Evolutionary conservation across 2,888 invertebrate species (phyloP), one percentile per base, ranked within the genome.

Genomic region (Pollenia angustigena): DNA sequence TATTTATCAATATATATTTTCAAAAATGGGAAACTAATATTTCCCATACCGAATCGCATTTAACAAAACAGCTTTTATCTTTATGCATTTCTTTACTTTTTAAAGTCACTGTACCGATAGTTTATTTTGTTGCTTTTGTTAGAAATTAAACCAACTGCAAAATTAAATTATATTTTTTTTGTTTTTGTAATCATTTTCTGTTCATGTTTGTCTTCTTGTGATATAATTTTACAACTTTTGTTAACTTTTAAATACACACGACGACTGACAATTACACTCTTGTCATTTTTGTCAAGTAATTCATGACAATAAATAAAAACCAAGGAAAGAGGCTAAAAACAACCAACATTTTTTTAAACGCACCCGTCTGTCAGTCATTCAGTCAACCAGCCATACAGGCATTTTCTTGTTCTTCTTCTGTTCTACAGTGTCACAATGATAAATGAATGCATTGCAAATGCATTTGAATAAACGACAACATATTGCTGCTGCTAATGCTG

Each of bases 61-160:
- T 44, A 71, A 48, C 18, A 50, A 32, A 50, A 52, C 12, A 52
- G 23, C 32, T 71, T 44, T 60, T 42, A 3, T 60, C 50, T 16
- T 46, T 54, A 32, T 16, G 18, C 23, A 14, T n/a, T 66, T 76
- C 46, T 66, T 69, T 50, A 52, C 16, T 62, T 81, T 62, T 85
- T 50, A 75, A 76, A 66, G 62, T 56, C 54, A 71, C 62, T 71
- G 79, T 76, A 72, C 64, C 46, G 7, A 66, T 74, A 72, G 56
- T 78, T 82, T 64, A 18, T 75, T 54, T 69, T 78, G 42, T 66
- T 72, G 40, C 69, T 64, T 71, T 85, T 74, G 62, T 82, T 85
- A 76, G 81, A 75, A 81, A 82, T 82, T 76, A 74, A 88, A 85
- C 87, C 82, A 88, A 85, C 84, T 85, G 87, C 81, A 83, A 85